These are phyloP conservation scores for Scopus umbretta DNA, from an alignment of 2,113 vertebrate genomes.

Conservation along the genomic window DNA sequence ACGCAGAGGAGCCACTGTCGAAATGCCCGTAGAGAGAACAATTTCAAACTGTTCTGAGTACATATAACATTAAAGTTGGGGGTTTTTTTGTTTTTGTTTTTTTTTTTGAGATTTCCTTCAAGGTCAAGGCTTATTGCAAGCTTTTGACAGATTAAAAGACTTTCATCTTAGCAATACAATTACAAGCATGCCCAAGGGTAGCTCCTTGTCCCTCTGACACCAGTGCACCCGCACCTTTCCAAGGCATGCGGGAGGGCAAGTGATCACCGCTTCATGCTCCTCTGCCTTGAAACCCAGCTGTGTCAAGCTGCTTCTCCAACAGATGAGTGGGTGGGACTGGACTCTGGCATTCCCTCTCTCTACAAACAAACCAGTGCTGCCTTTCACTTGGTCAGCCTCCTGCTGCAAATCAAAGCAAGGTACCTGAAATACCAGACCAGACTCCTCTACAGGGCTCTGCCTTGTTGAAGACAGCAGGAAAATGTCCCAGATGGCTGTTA, in stretches of 20 bases:
- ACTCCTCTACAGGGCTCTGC: not conserved
- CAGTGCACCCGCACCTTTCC: not conserved
- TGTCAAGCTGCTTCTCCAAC: not conserved
- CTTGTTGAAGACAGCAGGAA: not conserved
- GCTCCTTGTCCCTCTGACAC: not conserved
- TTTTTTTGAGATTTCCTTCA: not conserved
- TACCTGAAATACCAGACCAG: not conserved
- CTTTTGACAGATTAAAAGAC: not conserved
- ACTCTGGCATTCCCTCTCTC: not conserved
- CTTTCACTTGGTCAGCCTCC: not conserved
- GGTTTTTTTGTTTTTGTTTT: not conserved
- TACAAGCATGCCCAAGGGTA: not conserved
- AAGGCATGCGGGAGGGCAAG: not conserved
- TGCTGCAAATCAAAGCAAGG: not conserved
- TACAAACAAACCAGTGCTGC: not conserved
- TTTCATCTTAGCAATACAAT: not conserved
- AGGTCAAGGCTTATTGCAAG: not conserved
- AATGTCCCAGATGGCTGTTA: not conserved
- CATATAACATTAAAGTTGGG: not conserved
- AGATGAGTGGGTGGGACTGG: not conserved
- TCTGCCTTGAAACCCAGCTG: not conserved
- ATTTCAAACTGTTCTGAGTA: not conserved
- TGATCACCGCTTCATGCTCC: not conserved
- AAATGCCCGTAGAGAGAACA: conserved; percentile 28
- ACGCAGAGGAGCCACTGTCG: not conserved